Evolutionary conservation across 2,113 vertebrate species (phyloP).

Genomic region (Melospiza georgiana): DNA sequence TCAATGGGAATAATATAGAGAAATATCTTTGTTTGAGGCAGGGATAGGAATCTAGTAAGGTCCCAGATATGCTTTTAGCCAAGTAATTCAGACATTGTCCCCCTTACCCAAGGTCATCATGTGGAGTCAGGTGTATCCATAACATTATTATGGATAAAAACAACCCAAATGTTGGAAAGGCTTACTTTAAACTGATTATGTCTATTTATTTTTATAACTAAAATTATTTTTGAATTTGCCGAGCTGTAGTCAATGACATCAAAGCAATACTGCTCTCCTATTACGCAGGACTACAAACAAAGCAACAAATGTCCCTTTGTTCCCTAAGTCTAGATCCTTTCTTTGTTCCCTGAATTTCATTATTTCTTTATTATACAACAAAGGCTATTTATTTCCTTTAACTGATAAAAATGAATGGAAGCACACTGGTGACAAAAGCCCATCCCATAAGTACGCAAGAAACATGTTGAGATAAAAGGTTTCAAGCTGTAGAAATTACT

Average conservation of each 20-base stretch:
- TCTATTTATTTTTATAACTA: neutral
- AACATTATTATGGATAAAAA: neutral
- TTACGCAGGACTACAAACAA: neutral
- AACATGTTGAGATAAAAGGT: neutral
- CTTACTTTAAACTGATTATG: neutral
- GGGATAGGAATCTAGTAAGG: neutral
- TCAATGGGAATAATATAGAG: neutral
- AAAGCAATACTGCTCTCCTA: neutral
- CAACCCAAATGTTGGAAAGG: neutral
- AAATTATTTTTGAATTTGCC: neutral
- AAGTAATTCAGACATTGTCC: neutral
- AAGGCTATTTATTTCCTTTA: slow-evolving; percentile 4
- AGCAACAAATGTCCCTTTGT: neutral
- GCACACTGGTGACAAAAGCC: neutral
- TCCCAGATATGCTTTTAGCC: neutral
- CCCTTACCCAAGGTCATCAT: neutral
- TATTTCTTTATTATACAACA: neutral
- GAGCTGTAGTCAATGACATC: neutral
- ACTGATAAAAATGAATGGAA: slow-evolving; percentile 1
- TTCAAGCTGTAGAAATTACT: neutral
- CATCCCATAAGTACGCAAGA: neutral
- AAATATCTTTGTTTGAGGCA: neutral
- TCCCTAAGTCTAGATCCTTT: neutral
- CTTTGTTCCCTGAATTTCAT: slow-evolving; percentile 26
- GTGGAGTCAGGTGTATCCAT: neutral